Evolutionary conservation across 2,113 vertebrate genomes (phyloP).

Genomic region (Tychaedon coryphoeus): DNA sequence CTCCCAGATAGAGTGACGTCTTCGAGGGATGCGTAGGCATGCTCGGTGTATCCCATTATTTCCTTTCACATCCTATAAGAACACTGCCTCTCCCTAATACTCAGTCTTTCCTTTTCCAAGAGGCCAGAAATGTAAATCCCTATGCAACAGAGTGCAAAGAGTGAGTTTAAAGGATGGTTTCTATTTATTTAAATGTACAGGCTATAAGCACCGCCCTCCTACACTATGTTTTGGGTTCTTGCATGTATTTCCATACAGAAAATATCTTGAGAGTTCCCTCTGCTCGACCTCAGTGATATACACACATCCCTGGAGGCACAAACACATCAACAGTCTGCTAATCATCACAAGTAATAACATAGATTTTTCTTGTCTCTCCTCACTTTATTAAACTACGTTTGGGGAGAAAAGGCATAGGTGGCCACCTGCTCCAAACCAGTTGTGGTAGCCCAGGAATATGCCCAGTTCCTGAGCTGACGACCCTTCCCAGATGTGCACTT

Average conservation of each 20-base stretch:
- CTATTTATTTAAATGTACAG: background rate
- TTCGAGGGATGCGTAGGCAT: slow-evolving; percentile 42
- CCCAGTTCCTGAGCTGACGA: background rate
- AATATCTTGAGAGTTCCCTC: background rate
- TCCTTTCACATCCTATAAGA: slow-evolving; percentile 25
- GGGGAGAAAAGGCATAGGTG: background rate
- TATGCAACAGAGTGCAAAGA: background rate
- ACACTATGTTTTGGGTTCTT: background rate
- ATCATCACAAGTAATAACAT: background rate
- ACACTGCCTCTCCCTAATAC: slow-evolving; percentile 16
- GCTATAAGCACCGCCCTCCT: background rate
- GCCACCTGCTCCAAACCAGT: background rate
- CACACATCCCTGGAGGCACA: background rate
- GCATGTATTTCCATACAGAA: background rate
- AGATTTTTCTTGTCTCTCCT: background rate
- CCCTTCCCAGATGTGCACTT: background rate
- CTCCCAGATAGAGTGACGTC: slow-evolving; percentile 48
- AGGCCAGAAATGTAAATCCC: slow-evolving; percentile 23
- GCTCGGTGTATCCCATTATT: slow-evolving; percentile 13
- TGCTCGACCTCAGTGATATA: background rate
- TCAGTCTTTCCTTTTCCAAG: background rate
- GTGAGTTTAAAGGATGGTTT: background rate
- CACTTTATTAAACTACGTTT: background rate
- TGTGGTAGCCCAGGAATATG: background rate
- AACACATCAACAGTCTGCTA: background rate